These are phyloP conservation scores for Eugnorisma glareosa DNA, from an alignment of 2,888 invertebrate genomes.

Conservation along the genomic window DNA sequence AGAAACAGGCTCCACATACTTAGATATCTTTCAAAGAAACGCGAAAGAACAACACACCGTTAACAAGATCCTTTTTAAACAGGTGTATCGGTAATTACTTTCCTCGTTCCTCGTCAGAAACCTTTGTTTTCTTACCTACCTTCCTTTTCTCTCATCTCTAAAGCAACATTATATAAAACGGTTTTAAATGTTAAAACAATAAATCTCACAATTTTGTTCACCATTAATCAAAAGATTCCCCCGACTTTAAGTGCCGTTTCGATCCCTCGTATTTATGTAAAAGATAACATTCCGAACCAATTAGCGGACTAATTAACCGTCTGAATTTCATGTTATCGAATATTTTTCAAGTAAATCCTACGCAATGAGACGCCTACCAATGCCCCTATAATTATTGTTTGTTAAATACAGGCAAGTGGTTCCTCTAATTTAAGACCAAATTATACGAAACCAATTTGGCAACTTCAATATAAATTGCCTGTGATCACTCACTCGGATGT, in stretches of 20 bases:
- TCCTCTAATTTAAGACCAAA: conserved; percentile 72
- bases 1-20: not conserved
- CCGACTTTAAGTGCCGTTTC: conserved; percentile 47
- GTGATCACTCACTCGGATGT: conserved; percentile 60
- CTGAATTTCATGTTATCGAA: conserved; percentile 59
- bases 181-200: conserved; percentile 65
- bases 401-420: conserved; percentile 67
- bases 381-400: conserved; percentile 44
- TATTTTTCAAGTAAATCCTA: conserved; percentile 57
- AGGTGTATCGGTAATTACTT: conserved; percentile 58
- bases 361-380: conserved; percentile 26
- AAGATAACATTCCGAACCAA: conserved; percentile 67
- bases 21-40: conserved; percentile 21
- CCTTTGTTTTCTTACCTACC: conserved; percentile 59
- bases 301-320: conserved; percentile 65
- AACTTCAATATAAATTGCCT: conserved; percentile 65
- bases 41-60: conserved; percentile 31
- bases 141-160: conserved; percentile 33
- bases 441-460: conserved; percentile 67
- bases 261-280: conserved; percentile 62
- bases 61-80: conserved; percentile 51
- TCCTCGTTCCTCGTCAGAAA: conserved; percentile 26
- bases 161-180: conserved; percentile 54
- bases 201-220: conserved; percentile 54
- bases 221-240: conserved; percentile 59